These are phyloP conservation scores for Augochlorella aurata DNA, from an alignment of 2,888 invertebrate species.

Conservation along the genomic window DNA sequence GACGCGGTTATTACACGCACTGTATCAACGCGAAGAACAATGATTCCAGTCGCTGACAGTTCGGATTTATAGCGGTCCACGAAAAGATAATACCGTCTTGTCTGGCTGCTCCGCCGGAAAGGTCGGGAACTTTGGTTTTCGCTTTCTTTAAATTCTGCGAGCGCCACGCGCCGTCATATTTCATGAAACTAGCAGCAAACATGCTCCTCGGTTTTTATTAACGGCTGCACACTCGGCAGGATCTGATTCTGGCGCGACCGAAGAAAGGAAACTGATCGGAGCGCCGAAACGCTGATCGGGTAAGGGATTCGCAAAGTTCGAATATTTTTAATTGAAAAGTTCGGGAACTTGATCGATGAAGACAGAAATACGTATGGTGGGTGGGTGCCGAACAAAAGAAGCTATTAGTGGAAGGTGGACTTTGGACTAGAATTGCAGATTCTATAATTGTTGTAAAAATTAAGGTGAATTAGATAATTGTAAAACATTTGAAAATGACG, in stretches of 20 bases:
- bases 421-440: not conserved
- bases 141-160: slow-evolving; percentile 16
- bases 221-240: not conserved
- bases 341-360: not conserved
- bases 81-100: slow-evolving; percentile 29
- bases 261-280: not conserved
- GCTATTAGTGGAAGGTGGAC: not conserved
- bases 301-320: not conserved
- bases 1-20: slow-evolving; percentile 47
- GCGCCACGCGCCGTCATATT: slow-evolving; percentile 1
- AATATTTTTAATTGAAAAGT: slow-evolving; percentile 13
- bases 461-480: no score
- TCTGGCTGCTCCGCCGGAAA: not conserved
- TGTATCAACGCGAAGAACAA: slow-evolving; percentile 37
- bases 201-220: slow-evolving; percentile 4
- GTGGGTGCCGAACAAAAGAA: not conserved
- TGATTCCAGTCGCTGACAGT: slow-evolving; percentile 35
- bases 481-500: no score
- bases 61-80: slow-evolving; percentile 43
- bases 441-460: not conserved
- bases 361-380: not conserved
- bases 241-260: not conserved
- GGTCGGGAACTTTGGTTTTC: slow-evolving; percentile 14
- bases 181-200: slow-evolving; percentile 1
- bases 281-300: not conserved